Evolutionary conservation across 2,888 invertebrate genomes (phyloP), one percentile per base, ranked within the genome.

Genomic region (Miltochrista miniata): DNA sequence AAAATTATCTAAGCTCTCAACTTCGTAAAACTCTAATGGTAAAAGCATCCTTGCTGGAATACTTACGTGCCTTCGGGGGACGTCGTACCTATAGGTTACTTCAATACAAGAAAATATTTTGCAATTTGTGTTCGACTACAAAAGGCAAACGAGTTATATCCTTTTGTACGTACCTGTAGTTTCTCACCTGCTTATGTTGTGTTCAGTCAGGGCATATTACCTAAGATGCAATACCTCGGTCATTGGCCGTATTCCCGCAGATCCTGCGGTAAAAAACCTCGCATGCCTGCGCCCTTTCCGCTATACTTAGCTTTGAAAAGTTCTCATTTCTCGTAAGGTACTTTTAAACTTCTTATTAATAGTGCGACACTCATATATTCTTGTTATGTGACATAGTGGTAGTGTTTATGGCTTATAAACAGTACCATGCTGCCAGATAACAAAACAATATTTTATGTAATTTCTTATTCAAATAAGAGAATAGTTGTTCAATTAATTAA

Each of bases 221-320:
- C 80, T 76, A 73, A 79, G 85, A 87, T 89, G 89, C 88, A 87
- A 85, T 76, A 71, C 76, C 76, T 81, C 87, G 88, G 87, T 89
- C 88, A 83, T 75, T 77, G 89, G 74, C 82, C 81, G 72, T 70
- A 70, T 73, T 76, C 75, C 71, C 68, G 74, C 75, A 64, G 77
- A 76, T 80, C 78, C 74, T 70, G 70, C 68, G 62, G 67, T 66
- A 70, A 74, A 72, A 72, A 74, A 70, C 58, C 47, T 56, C 54
- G 59, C 64, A 65, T 54, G 48, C 54, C 42, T 55, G 59, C 59
- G 58, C 61, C 63, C n/a, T 65, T 43, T 43, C 52, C 54, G 56
- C 61, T 54, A 55, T 60, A 58, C 45, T 48, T 43, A 45, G 41
- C 45, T 48, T 57, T 43, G 18, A 24, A 24, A 24, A 24, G 51